Percentiles rank a stretch among this genome's conserved stretches.
phyloP scores from a whole-genome alignment of 2,797 vertebrate genomes.

The Botia kubotai region DNA sequence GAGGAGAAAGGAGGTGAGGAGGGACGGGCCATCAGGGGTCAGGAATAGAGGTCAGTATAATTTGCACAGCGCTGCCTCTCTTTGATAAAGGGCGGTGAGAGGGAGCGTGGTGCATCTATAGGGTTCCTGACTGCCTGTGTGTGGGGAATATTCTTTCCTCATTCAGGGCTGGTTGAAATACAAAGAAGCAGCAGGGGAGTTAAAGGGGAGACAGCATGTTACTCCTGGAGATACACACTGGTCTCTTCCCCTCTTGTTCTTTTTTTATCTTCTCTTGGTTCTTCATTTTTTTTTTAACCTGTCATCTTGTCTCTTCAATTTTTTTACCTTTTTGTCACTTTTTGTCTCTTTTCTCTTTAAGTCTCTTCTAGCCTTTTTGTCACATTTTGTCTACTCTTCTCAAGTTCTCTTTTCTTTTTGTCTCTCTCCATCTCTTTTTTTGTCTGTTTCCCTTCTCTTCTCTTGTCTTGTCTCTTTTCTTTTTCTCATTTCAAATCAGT shows the following conservation, averaged over 20 bases:
- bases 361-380: not conserved
- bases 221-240: constrained; percentile 7
- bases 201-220: constrained; percentile 6
- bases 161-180: constrained; percentile 61
- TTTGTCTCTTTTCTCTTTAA: not conserved
- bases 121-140: constrained; percentile 52
- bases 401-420: not conserved
- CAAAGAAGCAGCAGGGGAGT: constrained; percentile 55
- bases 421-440: not conserved
- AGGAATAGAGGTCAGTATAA: constrained; percentile 60
- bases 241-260: not conserved
- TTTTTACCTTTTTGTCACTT: not conserved
- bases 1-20: constrained; percentile 43
- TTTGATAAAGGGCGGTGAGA: constrained; percentile 58
- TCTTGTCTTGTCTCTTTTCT: not conserved
- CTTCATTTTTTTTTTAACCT: not conserved
- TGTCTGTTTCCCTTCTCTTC: not conserved
- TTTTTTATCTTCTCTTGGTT: not conserved
- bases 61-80: constrained; percentile 61
- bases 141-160: constrained; percentile 56
- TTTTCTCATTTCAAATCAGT: not conserved
- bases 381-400: not conserved
- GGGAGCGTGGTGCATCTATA: constrained; percentile 55
- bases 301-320: not conserved
- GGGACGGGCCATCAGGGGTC: constrained; percentile 41